Evolutionary conservation across 2,113 vertebrate species (phyloP), one percentile per base, ranked within the genome.

Genomic region (Phalacrocorax brasilianus): DNA sequence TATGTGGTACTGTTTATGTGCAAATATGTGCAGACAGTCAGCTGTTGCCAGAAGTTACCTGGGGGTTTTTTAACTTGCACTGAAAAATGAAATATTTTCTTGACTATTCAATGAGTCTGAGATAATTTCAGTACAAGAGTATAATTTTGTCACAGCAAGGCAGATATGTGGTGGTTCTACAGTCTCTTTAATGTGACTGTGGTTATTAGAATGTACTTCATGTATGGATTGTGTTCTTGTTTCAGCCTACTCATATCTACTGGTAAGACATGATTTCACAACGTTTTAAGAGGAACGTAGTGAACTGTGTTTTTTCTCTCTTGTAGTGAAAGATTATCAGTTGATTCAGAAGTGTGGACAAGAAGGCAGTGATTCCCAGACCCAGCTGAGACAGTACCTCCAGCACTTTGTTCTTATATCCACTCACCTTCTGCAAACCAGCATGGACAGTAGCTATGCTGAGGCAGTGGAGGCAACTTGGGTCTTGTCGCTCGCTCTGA

Each of bases 401-500:
- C 98, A 98, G 94, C 98, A 99, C 88, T 99, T 99, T 59, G 99
- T 98, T 47, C 98, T 98, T 16, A 99, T 99, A 50, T 98, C 98
- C 92, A 99, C 98, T 72, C 98, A 99, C 73, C 98, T 99, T 8
- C 97, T 99, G 81, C 99, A 99, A 91, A 97, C 93, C 62, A 98
- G 95, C 93, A 97, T 98, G 95, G 99, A 99, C 78, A 98, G 98
- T 67, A 98, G 98, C 67, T 98, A 98, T 79, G 38, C 98, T 3
- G 99, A 99, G 84, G 99, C 99, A 2, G 99, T 99, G 93, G 99
- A 99, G 95, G 99, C 99, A 47, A 99, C 99, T 4, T 99, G 99
- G 99, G 99, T 99, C 88, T 97, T 99, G 55, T 99, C 99, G 0
- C 98, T 99, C 1, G 98, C 99, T 42, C 98, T 99, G 3, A 99